Conservation (phyloP, 2,888 invertebrate genomes). For the Parnassius glacialis region DNA sequence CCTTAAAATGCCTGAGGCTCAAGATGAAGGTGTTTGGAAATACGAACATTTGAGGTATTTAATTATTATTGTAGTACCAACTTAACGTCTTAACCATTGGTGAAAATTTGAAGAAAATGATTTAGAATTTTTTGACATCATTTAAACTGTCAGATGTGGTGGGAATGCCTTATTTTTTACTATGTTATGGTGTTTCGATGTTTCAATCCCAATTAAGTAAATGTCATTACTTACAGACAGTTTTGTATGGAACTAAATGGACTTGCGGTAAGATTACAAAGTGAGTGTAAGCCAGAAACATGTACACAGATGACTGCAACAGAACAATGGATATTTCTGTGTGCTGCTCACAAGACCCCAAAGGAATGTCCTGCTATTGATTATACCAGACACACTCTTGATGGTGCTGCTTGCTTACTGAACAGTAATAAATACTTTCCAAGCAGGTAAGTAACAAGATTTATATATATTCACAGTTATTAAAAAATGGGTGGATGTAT, state of each 20-base stretch:
- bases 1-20: constrained; percentile 96
- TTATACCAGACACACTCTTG: constrained; percentile 98
- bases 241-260: constrained; percentile 99
- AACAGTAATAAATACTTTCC: constrained; percentile 99
- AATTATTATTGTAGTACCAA: no score
- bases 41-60: constrained; percentile 96
- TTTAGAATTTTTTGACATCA: no score
- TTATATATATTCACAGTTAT: no score
- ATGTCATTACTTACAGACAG: constrained; percentile 79
- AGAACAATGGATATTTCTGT: constrained; percentile 99
- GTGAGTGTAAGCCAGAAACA: constrained; percentile 97
- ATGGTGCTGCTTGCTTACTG: constrained; percentile 98
- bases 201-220: no score
- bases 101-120: no score
- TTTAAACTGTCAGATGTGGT: no score
- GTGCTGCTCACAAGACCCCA: constrained; percentile 99
- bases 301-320: constrained; percentile 99
- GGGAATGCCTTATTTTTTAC: no score
- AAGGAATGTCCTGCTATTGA: constrained; percentile 99
- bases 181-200: no score
- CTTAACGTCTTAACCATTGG: no score
- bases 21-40: constrained; percentile 99
- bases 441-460: constrained; percentile 87
- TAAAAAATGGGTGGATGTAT: no score
- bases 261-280: constrained; percentile 96